Conservation (phyloP, 2,888 invertebrate species). For the Belgica antarctica region DNA sequence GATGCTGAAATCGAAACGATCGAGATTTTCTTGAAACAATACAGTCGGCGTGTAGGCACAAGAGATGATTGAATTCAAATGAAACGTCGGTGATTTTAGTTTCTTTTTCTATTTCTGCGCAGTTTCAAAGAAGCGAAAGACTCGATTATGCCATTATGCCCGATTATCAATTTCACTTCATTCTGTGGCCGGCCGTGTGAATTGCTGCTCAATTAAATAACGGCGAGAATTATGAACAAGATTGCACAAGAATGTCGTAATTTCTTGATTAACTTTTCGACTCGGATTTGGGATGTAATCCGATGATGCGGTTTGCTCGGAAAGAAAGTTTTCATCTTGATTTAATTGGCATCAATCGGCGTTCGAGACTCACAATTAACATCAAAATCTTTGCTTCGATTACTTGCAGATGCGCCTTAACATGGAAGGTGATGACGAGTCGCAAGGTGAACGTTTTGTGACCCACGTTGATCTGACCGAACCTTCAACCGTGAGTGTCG, state of each 20-base stretch:
- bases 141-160: constrained; percentile 17
- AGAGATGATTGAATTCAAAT: constrained; percentile 18
- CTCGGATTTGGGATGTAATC: constrained; percentile 17
- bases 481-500: constrained; percentile 1
- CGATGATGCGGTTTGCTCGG: constrained; percentile 8
- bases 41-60: background rate
- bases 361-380: too few species aligned
- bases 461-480: constrained; percentile 38
- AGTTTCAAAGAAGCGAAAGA: background rate
- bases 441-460: constrained; percentile 38
- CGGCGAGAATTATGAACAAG: constrained; percentile 29
- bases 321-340: background rate
- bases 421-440: constrained; percentile 22
- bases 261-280: background rate
- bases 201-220: constrained; percentile 36
- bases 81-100: background rate
- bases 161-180: constrained; percentile 25
- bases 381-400: background rate
- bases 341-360: background rate
- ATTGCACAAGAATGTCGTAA: constrained; percentile 34
- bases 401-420: constrained; percentile 35
- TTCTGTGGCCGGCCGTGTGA: constrained; percentile 30
- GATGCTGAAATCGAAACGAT: background rate
- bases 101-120: constrained; percentile 4
- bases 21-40: constrained; percentile 12